Percentiles rank a stretch among this genome's conserved stretches.
These are phyloP conservation scores for Rutpela maculata DNA, from an alignment of 2,888 invertebrate genomes.

Conservation along the genomic window DNA sequence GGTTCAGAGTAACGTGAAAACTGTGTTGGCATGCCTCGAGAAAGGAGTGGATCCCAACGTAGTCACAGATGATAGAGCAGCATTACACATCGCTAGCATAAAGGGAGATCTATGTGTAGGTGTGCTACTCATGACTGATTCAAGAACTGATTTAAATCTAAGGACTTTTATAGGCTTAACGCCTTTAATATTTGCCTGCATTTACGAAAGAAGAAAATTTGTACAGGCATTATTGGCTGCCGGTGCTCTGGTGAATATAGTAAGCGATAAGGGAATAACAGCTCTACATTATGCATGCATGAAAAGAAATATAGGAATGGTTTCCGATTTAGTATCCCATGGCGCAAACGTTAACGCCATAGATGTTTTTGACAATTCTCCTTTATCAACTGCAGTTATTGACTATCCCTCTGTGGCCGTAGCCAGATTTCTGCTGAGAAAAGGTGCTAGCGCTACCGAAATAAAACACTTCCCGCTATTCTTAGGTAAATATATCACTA, in stretches of 20 bases:
- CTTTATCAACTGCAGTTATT: slow-evolving; percentile 55
- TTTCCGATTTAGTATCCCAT: slow-evolving; percentile 52
- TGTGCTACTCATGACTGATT: slow-evolving; percentile 22
- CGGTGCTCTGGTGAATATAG: slow-evolving; percentile 57
- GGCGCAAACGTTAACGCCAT: slow-evolving; percentile 54
- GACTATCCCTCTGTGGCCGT: slow-evolving; percentile 54
- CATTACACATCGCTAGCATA: slow-evolving; percentile 57
- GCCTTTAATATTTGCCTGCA: slow-evolving; percentile 51
- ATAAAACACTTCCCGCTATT: slow-evolving; percentile 50
- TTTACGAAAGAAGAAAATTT: slow-evolving; percentile 35
- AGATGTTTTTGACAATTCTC: slow-evolving; percentile 62
- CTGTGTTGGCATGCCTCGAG: slow-evolving; percentile 45
- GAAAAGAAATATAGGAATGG: slow-evolving; percentile 44
- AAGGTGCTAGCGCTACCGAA: slow-evolving; percentile 54
- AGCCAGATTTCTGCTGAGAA: slow-evolving; percentile 54
- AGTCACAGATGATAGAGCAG: slow-evolving; percentile 44
- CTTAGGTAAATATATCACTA: slow-evolving; percentile 47
- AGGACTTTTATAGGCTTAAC: slow-evolving; percentile 40
- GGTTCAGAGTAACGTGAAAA: slow-evolving; percentile 38
- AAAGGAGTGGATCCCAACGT: slow-evolving; percentile 53
- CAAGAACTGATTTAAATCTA: slow-evolving; percentile 41
- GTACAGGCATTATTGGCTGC: slow-evolving; percentile 52
- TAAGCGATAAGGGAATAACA: slow-evolving; percentile 52
- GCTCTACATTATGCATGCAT: slow-evolving; percentile 58
- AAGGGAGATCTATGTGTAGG: slow-evolving; percentile 51